A percentile compares a stretch with the other conserved stretches of the same genome.
Evolutionary conservation across 2,113 vertebrate species (phyloP).

Genomic region (Cichladusa arquata): DNA sequence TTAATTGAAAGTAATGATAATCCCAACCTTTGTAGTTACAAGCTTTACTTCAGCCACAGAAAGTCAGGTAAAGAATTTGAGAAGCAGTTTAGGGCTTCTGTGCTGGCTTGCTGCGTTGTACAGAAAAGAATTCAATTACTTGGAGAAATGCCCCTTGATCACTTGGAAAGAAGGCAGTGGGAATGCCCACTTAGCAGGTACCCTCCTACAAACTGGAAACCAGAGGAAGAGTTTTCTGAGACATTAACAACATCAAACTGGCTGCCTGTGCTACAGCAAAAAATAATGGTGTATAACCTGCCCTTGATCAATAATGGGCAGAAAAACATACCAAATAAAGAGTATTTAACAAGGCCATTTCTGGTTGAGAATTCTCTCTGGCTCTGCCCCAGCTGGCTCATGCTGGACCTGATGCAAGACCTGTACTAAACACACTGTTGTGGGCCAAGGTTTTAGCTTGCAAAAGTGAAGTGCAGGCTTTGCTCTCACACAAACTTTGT

Average conservation of each 20-base stretch:
- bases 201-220: background rate
- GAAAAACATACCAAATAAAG: background rate
- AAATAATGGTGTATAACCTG: background rate
- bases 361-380: background rate
- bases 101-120: background rate
- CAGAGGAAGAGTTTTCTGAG: background rate
- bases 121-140: background rate
- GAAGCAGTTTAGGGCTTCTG: background rate
- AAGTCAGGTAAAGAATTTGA: background rate
- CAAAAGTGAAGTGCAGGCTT: background rate
- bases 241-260: background rate
- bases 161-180: background rate
- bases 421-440: background rate
- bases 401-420: background rate
- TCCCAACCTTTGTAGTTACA: conserved; percentile 1
- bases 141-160: background rate
- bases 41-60: conserved; percentile 4
- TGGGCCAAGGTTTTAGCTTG: background rate
- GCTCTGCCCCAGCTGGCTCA: background rate
- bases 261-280: background rate
- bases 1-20: conserved; percentile 38
- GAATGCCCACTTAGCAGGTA: background rate
- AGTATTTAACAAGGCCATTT: background rate
- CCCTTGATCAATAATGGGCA: background rate
- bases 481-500: background rate